phyloP scores from a whole-genome alignment of 2,113 vertebrate genomes.

The Podarcis muralis region DNA sequence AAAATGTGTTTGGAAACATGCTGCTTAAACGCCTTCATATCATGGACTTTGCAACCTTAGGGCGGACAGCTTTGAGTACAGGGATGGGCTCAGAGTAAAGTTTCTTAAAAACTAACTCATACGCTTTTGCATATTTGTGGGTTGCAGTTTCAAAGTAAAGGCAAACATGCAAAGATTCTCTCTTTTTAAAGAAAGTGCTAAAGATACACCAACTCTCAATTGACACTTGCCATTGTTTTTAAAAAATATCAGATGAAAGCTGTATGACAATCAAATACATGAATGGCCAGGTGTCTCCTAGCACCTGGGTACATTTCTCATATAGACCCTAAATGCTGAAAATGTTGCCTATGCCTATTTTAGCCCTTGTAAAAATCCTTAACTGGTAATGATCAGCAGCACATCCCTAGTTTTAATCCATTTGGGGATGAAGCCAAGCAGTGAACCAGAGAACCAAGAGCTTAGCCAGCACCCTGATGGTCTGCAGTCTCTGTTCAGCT shows the following conservation, averaged over 20 bases:
- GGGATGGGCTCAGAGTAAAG: neutral
- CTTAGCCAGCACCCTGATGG: neutral
- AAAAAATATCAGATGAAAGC: neutral
- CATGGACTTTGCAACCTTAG: neutral
- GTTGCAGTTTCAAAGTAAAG: neutral
- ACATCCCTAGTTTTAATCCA: neutral
- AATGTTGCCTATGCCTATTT: neutral
- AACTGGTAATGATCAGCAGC: neutral
- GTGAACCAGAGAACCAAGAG: neutral
- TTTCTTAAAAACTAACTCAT: neutral
- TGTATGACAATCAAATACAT: neutral
- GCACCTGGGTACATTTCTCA: neutral
- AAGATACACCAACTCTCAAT: neutral
- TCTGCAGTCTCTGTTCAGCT: neutral
- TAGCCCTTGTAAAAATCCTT: neutral
- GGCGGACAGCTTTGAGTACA: neutral
- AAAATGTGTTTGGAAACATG: conserved; percentile 20
- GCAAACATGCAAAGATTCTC: too few relatives aligned
- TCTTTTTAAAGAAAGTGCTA: neutral
- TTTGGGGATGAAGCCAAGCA: conserved; percentile 31
- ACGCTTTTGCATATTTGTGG: neutral
- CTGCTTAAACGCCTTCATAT: neutral
- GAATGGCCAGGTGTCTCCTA: neutral
- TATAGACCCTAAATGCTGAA: neutral
- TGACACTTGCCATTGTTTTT: neutral